Evolutionary conservation across 2,113 vertebrate genomes (phyloP).

Genomic region (Ardeotis arabs): DNA sequence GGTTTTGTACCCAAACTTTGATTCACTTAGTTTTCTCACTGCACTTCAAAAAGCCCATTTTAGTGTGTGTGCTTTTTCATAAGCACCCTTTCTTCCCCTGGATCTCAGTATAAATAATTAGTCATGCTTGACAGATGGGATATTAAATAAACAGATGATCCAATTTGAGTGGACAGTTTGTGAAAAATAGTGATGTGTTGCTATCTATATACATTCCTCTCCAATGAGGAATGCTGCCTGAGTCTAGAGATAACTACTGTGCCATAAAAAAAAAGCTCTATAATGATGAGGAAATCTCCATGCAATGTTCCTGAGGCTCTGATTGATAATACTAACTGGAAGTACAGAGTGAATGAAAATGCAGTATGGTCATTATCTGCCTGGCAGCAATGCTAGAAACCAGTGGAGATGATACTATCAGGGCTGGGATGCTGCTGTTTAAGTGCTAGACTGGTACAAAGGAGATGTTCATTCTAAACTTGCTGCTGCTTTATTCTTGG

Average conservation of each 20-base stretch:
- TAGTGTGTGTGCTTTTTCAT: not conserved
- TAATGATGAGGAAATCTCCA: not conserved
- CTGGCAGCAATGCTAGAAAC: not conserved
- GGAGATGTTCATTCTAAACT: not conserved
- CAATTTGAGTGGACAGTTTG: not conserved
- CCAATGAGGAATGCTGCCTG: not conserved
- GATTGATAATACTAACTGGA: not conserved
- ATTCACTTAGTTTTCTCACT: not conserved
- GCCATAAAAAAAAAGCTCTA: not conserved
- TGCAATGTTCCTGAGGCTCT: not conserved
- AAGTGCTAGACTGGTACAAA: not conserved
- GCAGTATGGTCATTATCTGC: not conserved
- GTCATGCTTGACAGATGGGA: not conserved
- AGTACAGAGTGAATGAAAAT: not conserved
- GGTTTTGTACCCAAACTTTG: not conserved
- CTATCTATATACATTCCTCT: not conserved
- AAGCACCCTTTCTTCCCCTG: not conserved
- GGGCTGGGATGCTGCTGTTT: not conserved
- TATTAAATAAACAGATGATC: conserved; percentile 5
- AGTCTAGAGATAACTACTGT: not conserved
- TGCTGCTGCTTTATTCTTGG: not conserved
- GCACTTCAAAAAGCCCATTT: not conserved
- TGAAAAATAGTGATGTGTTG: not conserved
- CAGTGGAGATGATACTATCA: not conserved
- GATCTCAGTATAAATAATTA: not conserved